phyloP scores from a whole-genome alignment of 2,888 invertebrate species.

The Dascillus cervinus region DNA sequence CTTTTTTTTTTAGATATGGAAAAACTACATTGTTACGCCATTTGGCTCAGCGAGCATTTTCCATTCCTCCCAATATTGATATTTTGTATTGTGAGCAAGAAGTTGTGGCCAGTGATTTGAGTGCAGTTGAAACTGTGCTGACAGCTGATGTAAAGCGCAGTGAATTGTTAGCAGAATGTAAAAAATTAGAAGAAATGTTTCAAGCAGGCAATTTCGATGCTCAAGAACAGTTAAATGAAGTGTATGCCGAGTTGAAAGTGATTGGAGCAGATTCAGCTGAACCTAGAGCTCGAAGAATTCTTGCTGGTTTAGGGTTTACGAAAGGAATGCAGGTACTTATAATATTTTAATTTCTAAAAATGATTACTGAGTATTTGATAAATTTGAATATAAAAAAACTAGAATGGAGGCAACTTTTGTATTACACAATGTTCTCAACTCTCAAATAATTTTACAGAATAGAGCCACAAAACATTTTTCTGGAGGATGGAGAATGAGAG shows the following conservation, averaged over 20 bases:
- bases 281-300: conserved; percentile 87
- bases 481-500: conserved; percentile 99
- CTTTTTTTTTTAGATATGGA: conserved; percentile 72
- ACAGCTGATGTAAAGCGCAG: conserved; percentile 89
- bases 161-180: conserved; percentile 72
- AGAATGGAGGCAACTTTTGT: not conserved
- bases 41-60: conserved; percentile 81
- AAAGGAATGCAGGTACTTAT: conserved; percentile 64
- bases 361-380: not conserved
- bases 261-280: conserved; percentile 98
- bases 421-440: conserved; percentile 1
- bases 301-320: conserved; percentile 95
- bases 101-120: conserved; percentile 88
- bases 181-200: conserved; percentile 66
- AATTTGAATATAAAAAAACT: not conserved
- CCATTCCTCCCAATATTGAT: conserved; percentile 93
- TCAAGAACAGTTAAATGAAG: conserved; percentile 78
- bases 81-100: conserved; percentile 97
- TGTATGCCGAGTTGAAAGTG: conserved; percentile 90
- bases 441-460: conserved; percentile 40
- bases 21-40: conserved; percentile 96
- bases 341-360: conserved; percentile 10
- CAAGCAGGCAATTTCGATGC: conserved; percentile 66
- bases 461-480: conserved; percentile 84
- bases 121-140: conserved; percentile 88